Evolutionary conservation across 2,113 vertebrate genomes (phyloP), one percentile per base, ranked within the genome.

Genomic region (Plecturocebus donacophilus): DNA sequence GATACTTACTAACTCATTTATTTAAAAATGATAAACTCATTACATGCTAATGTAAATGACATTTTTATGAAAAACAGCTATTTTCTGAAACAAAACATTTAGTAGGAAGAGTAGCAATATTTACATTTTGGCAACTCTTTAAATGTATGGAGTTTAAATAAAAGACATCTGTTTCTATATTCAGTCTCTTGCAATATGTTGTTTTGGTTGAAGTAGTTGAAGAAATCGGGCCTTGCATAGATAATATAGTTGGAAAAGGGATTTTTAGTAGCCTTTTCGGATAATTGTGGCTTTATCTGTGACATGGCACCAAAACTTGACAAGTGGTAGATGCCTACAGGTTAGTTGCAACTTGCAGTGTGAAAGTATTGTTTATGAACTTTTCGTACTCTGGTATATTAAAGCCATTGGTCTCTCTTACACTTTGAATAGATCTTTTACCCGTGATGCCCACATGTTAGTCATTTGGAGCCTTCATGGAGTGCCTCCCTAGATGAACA

Each of bases 171-270:
- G 42, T 70, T 54, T 61, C 88, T 54, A 10, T 52, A 45, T 49
- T 45, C 54, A 73, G 8, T 32, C 58, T 76, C 42, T n/a, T 40
- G 73, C 70, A 79, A 3, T 42, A 16, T 83, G 89, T 77, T 71
- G 77, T 92, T 42, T 94, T 73, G n/a, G 52, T 30, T 71, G 84
- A 61, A 95, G 70, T 56, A 81, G n/a, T 17, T 86, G 82, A 83
- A 49, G 70, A 87, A 38, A 80, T 76, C 47, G 1, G 13, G 89
- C 38, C 66, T 85, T 12, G 6, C 49, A n/a, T 42, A 92, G 92
- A 52, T 30, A 16, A 52, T 2, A 23, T 20, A n/a, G 7, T 45
- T 70, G 56, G 68, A 80, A 64, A 61, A 32, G 16, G 61, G 42
- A 16, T 52, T 64, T 64, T 38, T 35, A 3, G 79, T 19, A 27